A percentile compares a stretch with the other conserved stretches of the same genome.
phyloP scores from a whole-genome alignment of 2,888 invertebrate species.

The Drosophila picticornis region DNA sequence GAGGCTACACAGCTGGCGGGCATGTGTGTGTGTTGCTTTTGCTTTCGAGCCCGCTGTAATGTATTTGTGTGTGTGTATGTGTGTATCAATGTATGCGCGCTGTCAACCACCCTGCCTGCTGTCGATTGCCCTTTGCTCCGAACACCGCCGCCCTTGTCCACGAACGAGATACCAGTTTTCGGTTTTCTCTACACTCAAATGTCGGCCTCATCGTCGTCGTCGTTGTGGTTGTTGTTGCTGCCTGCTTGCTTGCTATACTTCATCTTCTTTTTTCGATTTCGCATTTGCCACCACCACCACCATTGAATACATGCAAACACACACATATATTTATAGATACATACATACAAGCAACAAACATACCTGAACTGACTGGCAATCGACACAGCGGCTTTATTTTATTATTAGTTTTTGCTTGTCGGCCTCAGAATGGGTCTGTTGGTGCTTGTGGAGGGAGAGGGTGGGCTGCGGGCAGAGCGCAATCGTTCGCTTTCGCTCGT shows the following conservation, averaged over 20 bases:
- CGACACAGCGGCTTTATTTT: constrained; percentile 74
- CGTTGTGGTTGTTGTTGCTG: constrained; percentile 50
- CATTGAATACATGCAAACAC: constrained; percentile 25
- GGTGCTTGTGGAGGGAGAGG: constrained; percentile 1
- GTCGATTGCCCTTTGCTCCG: constrained; percentile 17
- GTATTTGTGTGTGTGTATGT: neutral
- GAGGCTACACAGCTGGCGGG: constrained; percentile 81
- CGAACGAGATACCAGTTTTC: constrained; percentile 65
- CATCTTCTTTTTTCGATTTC: constrained; percentile 76
- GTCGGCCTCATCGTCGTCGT: constrained; percentile 42
- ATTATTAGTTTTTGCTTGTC: constrained; percentile 74
- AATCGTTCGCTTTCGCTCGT: constrained; percentile 53
- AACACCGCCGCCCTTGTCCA: constrained; percentile 25
- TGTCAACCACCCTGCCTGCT: constrained; percentile 61
- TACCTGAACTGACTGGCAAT: constrained; percentile 61
- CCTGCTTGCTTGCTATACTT: constrained; percentile 68
- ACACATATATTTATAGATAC: constrained; percentile 7
- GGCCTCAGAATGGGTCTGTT: constrained; percentile 40
- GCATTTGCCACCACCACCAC: constrained; percentile 61
- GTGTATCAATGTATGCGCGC: constrained; percentile 11
- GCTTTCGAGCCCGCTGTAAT: constrained; percentile 57
- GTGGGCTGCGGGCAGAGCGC: constrained; percentile 27
- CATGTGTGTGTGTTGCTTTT: constrained; percentile 69
- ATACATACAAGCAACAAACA: constrained; percentile 25
- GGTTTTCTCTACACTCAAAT: constrained; percentile 74